phyloP scores from a whole-genome alignment of 2,888 invertebrate species.

The Aricia artaxerxes region DNA sequence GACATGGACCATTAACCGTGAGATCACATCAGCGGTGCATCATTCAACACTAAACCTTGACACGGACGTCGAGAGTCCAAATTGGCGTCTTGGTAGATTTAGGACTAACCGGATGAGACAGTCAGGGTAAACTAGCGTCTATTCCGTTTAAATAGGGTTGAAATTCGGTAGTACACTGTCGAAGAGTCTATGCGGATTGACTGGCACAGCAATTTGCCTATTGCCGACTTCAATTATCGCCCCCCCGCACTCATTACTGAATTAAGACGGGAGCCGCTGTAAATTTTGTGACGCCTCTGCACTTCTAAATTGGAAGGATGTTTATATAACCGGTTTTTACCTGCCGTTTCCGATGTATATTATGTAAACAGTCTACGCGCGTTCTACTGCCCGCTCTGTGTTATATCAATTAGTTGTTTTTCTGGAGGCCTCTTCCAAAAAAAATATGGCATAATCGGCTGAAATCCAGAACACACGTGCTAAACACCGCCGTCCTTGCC shows the following conservation, averaged over 20 bases:
- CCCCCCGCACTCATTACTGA: constrained; percentile 78
- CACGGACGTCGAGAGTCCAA: constrained; percentile 56
- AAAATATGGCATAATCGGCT: background rate
- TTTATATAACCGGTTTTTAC: constrained; percentile 57
- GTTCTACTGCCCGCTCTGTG: background rate
- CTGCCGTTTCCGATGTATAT: constrained; percentile 46
- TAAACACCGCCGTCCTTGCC: background rate
- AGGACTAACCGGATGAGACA: constrained; percentile 44
- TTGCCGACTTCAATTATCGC: constrained; percentile 78
- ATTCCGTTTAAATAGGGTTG: constrained; percentile 48
- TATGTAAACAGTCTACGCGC: constrained; percentile 18
- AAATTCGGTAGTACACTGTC: constrained; percentile 50
- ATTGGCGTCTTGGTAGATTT: constrained; percentile 55
- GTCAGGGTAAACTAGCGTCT: constrained; percentile 50
- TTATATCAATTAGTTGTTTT: background rate
- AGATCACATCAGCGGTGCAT: constrained; percentile 54
- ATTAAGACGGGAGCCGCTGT: constrained; percentile 74
- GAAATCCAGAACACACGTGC: background rate
- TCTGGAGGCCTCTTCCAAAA: background rate
- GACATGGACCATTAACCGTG: constrained; percentile 58
- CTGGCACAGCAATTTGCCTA: constrained; percentile 75
- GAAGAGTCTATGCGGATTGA: constrained; percentile 55
- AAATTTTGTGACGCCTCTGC: constrained; percentile 73
- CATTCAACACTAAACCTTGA: constrained; percentile 56
- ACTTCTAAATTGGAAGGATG: constrained; percentile 57